These are phyloP conservation scores for Cynoglossus semilaevis DNA, from an alignment of 2,113 vertebrate genomes.

Conservation along the genomic window DNA sequence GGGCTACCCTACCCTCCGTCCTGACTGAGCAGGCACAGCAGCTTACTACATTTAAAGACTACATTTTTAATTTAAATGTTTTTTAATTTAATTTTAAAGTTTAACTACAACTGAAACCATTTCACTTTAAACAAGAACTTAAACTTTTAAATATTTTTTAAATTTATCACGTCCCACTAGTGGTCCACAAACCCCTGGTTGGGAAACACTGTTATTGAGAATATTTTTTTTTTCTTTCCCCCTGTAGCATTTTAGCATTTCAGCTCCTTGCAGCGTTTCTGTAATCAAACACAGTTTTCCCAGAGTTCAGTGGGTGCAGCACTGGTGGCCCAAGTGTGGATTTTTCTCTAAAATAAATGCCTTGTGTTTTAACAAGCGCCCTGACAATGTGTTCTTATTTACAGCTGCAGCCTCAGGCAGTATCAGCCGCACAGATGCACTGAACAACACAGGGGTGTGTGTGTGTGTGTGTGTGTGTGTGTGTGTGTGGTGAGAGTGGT, in stretches of 20 bases:
- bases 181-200: no score
- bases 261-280: not conserved
- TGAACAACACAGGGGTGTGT: not conserved
- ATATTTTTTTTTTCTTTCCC: not conserved
- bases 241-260: not conserved
- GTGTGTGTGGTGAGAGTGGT: no score
- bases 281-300: not conserved
- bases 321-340: not conserved
- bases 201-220: no score
- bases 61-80: no score
- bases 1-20: no score
- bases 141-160: no score
- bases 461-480: not conserved
- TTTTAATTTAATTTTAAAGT: no score
- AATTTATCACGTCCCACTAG: no score
- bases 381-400: slow-evolving; percentile 18
- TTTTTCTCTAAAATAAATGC: slow-evolving; percentile 10
- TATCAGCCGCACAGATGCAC: slow-evolving; percentile 16
- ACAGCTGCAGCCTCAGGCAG: slow-evolving; percentile 22
- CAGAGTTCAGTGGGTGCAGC: slow-evolving; percentile 20
- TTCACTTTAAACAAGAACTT: no score
- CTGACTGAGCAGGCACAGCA: no score
- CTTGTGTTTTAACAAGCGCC: slow-evolving; percentile 15
- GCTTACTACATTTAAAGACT: no score
- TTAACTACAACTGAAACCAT: no score